These are phyloP conservation scores for Symphodus melops DNA, from an alignment of 2,113 vertebrate species.

Conservation along the genomic window DNA sequence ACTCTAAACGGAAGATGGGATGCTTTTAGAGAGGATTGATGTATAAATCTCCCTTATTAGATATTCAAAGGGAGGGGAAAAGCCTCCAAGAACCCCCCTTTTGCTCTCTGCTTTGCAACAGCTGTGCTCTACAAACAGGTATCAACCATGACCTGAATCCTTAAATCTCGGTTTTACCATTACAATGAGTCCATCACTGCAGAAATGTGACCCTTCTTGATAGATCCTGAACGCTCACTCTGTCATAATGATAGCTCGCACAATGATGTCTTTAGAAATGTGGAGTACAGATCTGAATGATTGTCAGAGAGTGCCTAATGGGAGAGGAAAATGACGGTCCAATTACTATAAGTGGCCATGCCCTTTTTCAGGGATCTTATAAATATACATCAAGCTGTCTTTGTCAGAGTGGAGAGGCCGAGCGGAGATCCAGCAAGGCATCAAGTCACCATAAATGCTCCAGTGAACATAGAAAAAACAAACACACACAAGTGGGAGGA, in stretches of 20 bases:
- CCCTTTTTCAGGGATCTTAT: conserved; percentile 39
- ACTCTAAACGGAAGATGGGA: neutral
- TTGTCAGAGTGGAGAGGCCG: conserved; percentile 21
- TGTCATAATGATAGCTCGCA: conserved; percentile 40
- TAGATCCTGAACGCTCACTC: neutral
- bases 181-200: conserved; percentile 5
- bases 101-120: conserved; percentile 17
- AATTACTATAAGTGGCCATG: conserved; percentile 56
- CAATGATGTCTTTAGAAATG: conserved; percentile 44
- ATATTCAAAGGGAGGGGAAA: neutral
- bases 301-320: conserved; percentile 49
- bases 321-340: conserved; percentile 57
- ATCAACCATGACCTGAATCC: conserved; percentile 16
- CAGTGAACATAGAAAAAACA: conserved; percentile 39
- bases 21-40: neutral
- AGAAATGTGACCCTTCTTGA: conserved; percentile 15
- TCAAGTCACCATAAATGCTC: conserved; percentile 52
- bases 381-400: conserved; percentile 52
- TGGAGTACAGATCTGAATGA: conserved; percentile 36
- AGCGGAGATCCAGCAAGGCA: conserved; percentile 12
- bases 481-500: conserved; percentile 23
- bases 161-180: conserved; percentile 12
- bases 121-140: conserved; percentile 29
- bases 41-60: neutral
- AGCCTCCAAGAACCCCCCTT: neutral